Evolutionary conservation across 37 sponge, comb jelly and placozoan species (phyloP).

Genomic region (Halisarca cf. caerulea): DNA sequence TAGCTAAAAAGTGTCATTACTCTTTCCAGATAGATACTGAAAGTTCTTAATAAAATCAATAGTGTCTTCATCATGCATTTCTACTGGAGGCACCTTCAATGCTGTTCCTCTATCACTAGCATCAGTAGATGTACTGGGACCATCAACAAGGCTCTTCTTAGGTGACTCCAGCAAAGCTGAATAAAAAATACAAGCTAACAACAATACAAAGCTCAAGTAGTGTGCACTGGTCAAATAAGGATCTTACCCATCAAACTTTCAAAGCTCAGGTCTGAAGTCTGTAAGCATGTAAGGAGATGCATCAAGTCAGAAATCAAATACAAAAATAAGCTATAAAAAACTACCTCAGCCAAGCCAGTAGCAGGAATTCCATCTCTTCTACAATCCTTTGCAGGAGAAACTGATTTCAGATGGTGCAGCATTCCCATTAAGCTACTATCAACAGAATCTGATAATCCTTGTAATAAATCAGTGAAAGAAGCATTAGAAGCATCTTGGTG

Average conservation of each 20-base stretch:
- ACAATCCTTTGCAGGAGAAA: slow-evolving; percentile 18
- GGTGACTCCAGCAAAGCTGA: slow-evolving; percentile 18
- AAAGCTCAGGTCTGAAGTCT: slow-evolving; percentile 21
- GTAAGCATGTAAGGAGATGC: no score
- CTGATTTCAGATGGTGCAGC: slow-evolving; percentile 17
- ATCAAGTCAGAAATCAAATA: no score
- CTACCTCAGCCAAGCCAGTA: neutral
- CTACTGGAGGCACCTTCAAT: no score
- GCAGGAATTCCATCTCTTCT: neutral
- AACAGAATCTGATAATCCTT: slow-evolving; percentile 2
- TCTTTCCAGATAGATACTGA: neutral
- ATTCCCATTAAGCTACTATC: slow-evolving; percentile 19
- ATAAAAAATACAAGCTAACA: no score
- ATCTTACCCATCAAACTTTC: slow-evolving; percentile 21
- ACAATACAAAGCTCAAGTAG: no score
- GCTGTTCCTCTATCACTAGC: no score
- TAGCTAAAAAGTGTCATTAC: no score
- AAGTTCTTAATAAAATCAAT: slow-evolving; percentile 9
- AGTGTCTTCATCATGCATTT: slow-evolving; percentile 11
- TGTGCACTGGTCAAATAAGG: no score
- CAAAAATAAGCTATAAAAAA: no score
- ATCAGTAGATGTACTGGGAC: no score
- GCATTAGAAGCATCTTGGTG: neutral
- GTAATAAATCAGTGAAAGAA: slow-evolving; percentile 1
- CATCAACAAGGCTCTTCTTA: neutral